Evolutionary conservation across 1,140 invertebrate genomes (phyloP).

Genomic region (Caenorhabditis elegans): WBcel235 BX284602.5:5970001-5970500

Average conservation of each 20-base stretch:
- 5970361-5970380: constrained; percentile 23
- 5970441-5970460: background rate
- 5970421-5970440: constrained; percentile 17
- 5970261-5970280: background rate
- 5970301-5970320: constrained; percentile 27
- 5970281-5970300: background rate
- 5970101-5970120: background rate
- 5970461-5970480: background rate
- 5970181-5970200: background rate
- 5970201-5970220: background rate
- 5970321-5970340: background rate
- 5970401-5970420: background rate
- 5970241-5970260: background rate
- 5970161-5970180: background rate
- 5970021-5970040: too few relatives aligned
- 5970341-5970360: background rate
- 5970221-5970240: background rate
- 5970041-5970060: too few relatives aligned
- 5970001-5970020: too few relatives aligned
- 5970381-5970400: background rate
- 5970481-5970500: constrained; percentile 2
- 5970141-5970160: constrained; percentile 14
- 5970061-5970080: too few relatives aligned
- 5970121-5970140: background rate
- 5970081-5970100: too few relatives aligned